Evolutionary conservation across 2,113 vertebrate species (phyloP).

Genomic region (Lasiurus borealis): DNA sequence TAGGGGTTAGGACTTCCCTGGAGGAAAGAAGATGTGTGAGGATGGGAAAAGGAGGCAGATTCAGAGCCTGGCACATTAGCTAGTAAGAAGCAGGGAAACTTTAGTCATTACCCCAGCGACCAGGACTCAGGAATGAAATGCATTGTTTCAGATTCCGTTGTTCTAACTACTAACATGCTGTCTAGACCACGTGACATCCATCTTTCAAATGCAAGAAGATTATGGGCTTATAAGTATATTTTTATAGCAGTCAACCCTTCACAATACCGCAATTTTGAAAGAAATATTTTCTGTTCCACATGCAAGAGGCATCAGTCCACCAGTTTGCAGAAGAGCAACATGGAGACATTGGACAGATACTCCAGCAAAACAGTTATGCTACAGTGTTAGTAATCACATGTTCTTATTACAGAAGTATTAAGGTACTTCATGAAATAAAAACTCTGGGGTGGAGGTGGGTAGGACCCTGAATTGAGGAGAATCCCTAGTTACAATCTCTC

Average conservation of each 20-base stretch:
- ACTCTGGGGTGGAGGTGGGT: background rate
- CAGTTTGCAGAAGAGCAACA: constrained; percentile 19
- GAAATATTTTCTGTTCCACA: background rate
- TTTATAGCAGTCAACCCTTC: background rate
- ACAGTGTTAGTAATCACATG: background rate
- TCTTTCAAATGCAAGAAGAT: background rate
- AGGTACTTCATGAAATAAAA: constrained; percentile 8
- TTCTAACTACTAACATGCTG: background rate
- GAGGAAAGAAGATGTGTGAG: background rate
- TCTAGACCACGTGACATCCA: background rate
- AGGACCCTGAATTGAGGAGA: too few species aligned
- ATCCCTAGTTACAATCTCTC: background rate
- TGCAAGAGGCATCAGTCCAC: background rate
- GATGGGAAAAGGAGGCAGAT: background rate
- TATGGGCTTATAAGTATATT: background rate
- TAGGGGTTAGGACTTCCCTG: background rate
- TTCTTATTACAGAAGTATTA: background rate
- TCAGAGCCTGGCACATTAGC: background rate
- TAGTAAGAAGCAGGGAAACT: background rate
- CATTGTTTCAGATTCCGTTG: background rate
- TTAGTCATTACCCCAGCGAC: background rate
- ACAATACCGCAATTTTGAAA: background rate
- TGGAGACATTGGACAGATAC: background rate
- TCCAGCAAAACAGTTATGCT: background rate
- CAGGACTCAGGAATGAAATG: background rate